Evolutionary conservation across 1,140 invertebrate species (phyloP), one percentile per base, ranked within the genome.

Genomic region (Mactra quadrangularis): DNA sequence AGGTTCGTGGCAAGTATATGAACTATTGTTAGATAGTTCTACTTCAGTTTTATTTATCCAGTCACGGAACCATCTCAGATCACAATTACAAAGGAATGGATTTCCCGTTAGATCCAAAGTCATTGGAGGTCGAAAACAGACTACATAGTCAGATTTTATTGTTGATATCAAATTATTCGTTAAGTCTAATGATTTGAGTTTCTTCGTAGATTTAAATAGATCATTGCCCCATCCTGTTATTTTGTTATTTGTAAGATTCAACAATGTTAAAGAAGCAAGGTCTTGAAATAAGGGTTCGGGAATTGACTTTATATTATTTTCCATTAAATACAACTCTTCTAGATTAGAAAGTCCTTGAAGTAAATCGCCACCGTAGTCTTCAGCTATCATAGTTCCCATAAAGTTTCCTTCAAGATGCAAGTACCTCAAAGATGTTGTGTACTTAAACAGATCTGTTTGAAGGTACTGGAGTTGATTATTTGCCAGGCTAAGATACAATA

Each of bases 21-120:
- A 57, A 0, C 53, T 35, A n/a, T 74, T 53, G 2, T 85, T 75
- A 1, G 82, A 27, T 52, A 90, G 15, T 0, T n/a, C 13, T 1
- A 89, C 60, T 0, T 59, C 70, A 9, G 88, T 90, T 25, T 57
- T 82, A 57, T 88, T 85, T 3, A 89, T 62, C 88, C 88, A 90
- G 29, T 87, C 79, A 22, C 89, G 38, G 47, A 90, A 90, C 89
- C 89, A 90, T 4, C 84, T 68, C 6, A 89, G 70, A 35, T 90
- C 88, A 77, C 89, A 90, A 3, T 85, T 87, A 53, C 89, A 90
- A 13, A 82, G 75, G 55, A 90, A 90, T 0, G 88, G 89, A 57
- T 89, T 89, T 9, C 77, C 70, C 0, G 74, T 75, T 13, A 90
- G 64, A 76, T 90, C 85, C 6, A 90, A 78, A 25, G 22, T 81